Evolutionary conservation across 2,113 vertebrate species (phyloP).

Genomic region (Pycnonotus jocosus): DNA sequence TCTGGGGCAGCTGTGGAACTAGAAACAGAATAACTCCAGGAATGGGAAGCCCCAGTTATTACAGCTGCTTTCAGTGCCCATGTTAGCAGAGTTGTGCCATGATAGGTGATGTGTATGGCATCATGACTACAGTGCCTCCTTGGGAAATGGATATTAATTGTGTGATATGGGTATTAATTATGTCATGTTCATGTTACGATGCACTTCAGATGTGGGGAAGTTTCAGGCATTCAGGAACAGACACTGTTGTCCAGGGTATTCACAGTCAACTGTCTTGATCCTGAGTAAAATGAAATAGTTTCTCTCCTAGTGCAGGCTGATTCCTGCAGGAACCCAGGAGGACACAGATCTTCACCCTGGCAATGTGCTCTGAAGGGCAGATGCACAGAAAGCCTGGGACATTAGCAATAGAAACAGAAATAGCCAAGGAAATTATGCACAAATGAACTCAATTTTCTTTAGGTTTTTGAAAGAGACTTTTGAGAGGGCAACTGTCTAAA

Average conservation of each 20-base stretch:
- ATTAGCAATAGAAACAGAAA: neutral
- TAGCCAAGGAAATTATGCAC: neutral
- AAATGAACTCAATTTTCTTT: neutral
- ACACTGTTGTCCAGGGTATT: neutral
- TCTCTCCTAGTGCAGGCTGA: neutral
- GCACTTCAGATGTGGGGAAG: fast-evolving
- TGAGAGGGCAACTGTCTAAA: neutral
- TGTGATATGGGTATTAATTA: neutral
- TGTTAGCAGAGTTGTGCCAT: neutral
- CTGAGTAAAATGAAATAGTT: neutral
- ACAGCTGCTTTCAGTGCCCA: neutral
- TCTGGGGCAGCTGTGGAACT: neutral
- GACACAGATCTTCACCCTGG: neutral
- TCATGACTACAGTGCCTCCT: fast-evolving
- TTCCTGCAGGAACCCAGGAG: neutral
- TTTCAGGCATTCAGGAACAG: neutral
- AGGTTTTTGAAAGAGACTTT: neutral
- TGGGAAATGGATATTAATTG: neutral
- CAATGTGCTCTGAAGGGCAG: neutral
- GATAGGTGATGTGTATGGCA: fast-evolving
- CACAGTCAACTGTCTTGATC: neutral
- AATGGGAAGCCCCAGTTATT: neutral
- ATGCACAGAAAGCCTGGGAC: neutral
- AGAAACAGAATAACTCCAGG: neutral
- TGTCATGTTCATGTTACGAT: neutral